A percentile compares a stretch with the other conserved stretches of the same genome.
These are phyloP conservation scores for Mesodorylaimus sp. DNA, from an alignment of 2,888 invertebrate genomes.

Conservation along the genomic window DNA sequence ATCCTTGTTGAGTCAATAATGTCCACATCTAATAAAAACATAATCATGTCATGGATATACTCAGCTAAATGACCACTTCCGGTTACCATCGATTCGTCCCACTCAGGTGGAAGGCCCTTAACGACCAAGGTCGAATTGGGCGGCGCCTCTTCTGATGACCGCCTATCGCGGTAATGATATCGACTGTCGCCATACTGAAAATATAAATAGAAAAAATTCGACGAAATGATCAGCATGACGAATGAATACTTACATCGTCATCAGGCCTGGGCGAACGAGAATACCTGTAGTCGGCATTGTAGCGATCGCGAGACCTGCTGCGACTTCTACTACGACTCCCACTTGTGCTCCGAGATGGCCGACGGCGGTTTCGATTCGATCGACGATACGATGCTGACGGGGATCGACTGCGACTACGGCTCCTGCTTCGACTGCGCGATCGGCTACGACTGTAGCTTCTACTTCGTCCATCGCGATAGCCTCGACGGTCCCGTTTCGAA, in stretches of 20 bases:
- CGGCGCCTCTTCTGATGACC: background rate
- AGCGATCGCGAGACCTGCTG: background rate
- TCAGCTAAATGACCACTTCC: background rate
- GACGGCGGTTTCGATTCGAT: background rate
- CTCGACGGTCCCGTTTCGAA: no score
- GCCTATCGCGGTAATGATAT: background rate
- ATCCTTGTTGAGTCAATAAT: conserved; percentile 8
- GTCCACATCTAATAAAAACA: conserved; percentile 8
- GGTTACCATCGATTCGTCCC: conserved; percentile 1
- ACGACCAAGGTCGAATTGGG: background rate
- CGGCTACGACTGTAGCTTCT: background rate
- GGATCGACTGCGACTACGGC: background rate
- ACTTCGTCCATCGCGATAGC: no score
- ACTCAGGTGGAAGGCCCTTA: background rate
- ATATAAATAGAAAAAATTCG: background rate
- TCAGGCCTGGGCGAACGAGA: background rate
- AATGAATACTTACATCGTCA: background rate
- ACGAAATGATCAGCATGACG: background rate
- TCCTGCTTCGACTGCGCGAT: conserved; percentile 1
- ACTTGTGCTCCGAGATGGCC: background rate
- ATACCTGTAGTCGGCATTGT: background rate
- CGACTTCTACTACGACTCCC: background rate
- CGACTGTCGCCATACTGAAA: background rate
- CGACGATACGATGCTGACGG: no score
- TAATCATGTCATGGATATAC: background rate